Conservation (phyloP, 2,888 invertebrate species). For the Yponomeuta sedellus region DNA sequence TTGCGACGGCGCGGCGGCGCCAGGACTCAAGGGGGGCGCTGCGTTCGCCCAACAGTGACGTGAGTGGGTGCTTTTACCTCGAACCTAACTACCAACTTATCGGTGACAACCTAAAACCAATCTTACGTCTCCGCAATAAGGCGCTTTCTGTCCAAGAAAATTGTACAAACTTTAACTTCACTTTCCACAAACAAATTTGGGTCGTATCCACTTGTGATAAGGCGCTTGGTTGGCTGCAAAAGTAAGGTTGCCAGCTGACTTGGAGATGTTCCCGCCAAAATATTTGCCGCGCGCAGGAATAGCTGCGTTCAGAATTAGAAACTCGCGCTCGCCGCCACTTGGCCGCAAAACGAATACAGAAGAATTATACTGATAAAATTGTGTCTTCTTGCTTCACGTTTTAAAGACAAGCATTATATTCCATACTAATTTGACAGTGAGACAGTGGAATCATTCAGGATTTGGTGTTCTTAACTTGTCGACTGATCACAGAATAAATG, state of each 20-base stretch:
- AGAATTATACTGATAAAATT: not conserved
- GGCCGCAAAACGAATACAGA: not conserved
- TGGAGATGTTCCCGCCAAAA: constrained; percentile 11
- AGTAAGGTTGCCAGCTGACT: not conserved
- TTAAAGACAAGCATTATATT: too few relatives aligned
- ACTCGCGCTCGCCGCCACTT: not conserved
- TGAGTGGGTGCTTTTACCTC: constrained; percentile 7
- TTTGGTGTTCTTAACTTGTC: too few relatives aligned
- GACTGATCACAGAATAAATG: too few relatives aligned
- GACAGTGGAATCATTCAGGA: too few relatives aligned
- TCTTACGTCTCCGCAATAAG: not conserved
- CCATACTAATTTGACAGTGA: too few relatives aligned
- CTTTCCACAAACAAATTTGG: not conserved
- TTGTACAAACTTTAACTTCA: not conserved
- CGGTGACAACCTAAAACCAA: not conserved
- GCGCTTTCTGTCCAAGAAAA: not conserved
- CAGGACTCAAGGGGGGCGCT: not conserved
- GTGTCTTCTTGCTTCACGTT: too few relatives aligned
- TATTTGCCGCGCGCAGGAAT: constrained; percentile 8
- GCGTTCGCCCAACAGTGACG: constrained; percentile 4
- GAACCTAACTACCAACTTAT: not conserved
- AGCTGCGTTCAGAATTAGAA: constrained; percentile 3
- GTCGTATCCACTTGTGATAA: not conserved
- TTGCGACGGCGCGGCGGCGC: not conserved
- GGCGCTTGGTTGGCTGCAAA: not conserved